These are phyloP conservation scores for Shargacucullia verbasci DNA, from an alignment of 2,888 invertebrate genomes.

Conservation along the genomic window DNA sequence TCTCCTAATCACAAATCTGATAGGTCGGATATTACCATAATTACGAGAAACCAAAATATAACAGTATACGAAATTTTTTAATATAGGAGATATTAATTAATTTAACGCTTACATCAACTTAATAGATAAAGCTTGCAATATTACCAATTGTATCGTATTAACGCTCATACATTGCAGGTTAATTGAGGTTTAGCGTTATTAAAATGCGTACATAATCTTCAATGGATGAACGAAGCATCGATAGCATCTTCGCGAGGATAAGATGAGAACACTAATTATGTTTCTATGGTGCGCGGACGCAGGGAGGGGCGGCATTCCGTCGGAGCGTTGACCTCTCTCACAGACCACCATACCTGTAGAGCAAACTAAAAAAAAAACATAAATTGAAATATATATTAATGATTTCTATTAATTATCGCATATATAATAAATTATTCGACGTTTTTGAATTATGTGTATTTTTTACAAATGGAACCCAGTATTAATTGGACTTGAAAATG, in stretches of 20 bases:
- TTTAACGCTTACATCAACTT: constrained; percentile 46
- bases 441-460: constrained; percentile 51
- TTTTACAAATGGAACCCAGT: constrained; percentile 34
- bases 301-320: constrained; percentile 82
- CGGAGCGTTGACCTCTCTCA: constrained; percentile 72
- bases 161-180: constrained; percentile 48
- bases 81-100: constrained; percentile 53
- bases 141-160: constrained; percentile 33
- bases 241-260: constrained; percentile 70
- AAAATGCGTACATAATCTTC: constrained; percentile 53
- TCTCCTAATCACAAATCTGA: constrained; percentile 49
- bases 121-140: constrained; percentile 47
- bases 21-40: constrained; percentile 49
- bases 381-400: constrained; percentile 60
- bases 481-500: constrained; percentile 44
- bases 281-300: constrained; percentile 79
- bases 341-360: constrained; percentile 57
- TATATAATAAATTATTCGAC: constrained; percentile 53
- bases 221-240: constrained; percentile 69
- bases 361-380: constrained; percentile 51
- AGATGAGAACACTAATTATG: constrained; percentile 86
- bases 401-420: constrained; percentile 58
- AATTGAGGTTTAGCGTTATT: constrained; percentile 39
- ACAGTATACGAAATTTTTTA: constrained; percentile 38
- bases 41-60: constrained; percentile 42